Evolutionary conservation across 2,888 invertebrate species (phyloP).

Genomic region (Eristalis intricaria): DNA sequence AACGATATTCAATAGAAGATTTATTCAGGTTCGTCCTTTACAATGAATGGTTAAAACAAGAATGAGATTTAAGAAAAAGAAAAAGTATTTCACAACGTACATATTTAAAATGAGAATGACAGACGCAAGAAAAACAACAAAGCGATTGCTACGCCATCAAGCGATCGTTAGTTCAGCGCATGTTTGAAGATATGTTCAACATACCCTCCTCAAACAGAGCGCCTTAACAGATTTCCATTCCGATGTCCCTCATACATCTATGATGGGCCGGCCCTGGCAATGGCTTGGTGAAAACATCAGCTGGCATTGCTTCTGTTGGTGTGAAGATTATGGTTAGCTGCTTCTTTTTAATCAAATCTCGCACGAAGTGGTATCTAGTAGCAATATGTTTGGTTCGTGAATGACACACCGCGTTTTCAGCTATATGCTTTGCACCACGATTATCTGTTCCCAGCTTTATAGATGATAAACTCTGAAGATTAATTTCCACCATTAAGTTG

Average conservation of each 20-base stretch:
- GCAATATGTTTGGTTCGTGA: neutral
- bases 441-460: no score
- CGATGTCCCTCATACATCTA: neutral
- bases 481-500: no score
- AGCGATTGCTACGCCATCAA: neutral
- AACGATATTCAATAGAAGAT: no score
- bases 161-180: neutral
- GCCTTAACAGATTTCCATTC: neutral
- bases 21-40: no score
- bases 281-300: neutral
- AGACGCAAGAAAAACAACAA: neutral
- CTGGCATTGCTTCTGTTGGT: neutral
- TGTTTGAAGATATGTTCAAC: conserved; percentile 31
- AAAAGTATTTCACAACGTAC: no score
- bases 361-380: neutral
- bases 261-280: neutral
- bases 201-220: conserved; percentile 8
- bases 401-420: neutral
- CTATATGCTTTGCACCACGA: neutral
- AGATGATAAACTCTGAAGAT: no score
- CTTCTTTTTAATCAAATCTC: neutral
- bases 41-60: no score
- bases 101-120: neutral
- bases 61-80: no score
- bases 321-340: neutral